Percentiles rank a stretch among this genome's conserved stretches.
phyloP scores from a whole-genome alignment of 2,113 vertebrate genomes.

The Mesembrinibis cayennensis region DNA sequence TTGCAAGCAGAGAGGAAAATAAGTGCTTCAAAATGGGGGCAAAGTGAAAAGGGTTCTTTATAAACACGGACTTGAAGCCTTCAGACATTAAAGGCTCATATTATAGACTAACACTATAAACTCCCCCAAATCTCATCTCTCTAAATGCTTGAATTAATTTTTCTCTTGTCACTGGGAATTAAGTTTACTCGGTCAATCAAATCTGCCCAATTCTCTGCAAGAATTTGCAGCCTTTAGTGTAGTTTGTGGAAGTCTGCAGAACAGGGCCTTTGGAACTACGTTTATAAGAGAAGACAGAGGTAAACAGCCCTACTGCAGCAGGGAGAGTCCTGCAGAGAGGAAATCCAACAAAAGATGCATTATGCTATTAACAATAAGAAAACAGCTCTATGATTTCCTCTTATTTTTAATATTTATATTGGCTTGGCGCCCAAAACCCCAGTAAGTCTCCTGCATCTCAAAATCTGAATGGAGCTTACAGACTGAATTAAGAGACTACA shows the following conservation, averaged over 20 bases:
- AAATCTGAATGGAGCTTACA: neutral
- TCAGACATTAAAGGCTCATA: slow-evolving; percentile 3
- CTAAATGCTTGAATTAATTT: slow-evolving; percentile 17
- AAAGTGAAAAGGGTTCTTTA: slow-evolving; percentile 13
- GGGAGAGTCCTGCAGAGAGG: slow-evolving; percentile 13
- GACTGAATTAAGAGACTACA: neutral
- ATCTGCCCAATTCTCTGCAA: neutral
- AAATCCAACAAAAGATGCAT: slow-evolving; percentile 41
- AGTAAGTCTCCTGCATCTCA: neutral
- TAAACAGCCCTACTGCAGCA: slow-evolving; percentile 36
- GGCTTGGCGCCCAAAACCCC: neutral
- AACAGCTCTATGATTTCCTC: slow-evolving; percentile 39
- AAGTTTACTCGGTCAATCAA: slow-evolving; percentile 2
- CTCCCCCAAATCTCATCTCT: neutral
- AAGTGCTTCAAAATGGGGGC: slow-evolving; percentile 18
- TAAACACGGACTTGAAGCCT: neutral
- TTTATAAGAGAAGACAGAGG: neutral
- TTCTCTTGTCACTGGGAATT: neutral
- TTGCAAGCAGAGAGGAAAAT: slow-evolving; percentile 43
- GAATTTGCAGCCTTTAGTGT: neutral
- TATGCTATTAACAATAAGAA: slow-evolving; percentile 25
- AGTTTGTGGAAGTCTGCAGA: neutral
- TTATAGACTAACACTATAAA: neutral
- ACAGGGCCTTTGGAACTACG: neutral
- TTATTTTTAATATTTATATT: slow-evolving; percentile 18